phyloP scores from a whole-genome alignment of 92 coral and sea anemone genomes.

The Zoanthus sansibaricus region DNA sequence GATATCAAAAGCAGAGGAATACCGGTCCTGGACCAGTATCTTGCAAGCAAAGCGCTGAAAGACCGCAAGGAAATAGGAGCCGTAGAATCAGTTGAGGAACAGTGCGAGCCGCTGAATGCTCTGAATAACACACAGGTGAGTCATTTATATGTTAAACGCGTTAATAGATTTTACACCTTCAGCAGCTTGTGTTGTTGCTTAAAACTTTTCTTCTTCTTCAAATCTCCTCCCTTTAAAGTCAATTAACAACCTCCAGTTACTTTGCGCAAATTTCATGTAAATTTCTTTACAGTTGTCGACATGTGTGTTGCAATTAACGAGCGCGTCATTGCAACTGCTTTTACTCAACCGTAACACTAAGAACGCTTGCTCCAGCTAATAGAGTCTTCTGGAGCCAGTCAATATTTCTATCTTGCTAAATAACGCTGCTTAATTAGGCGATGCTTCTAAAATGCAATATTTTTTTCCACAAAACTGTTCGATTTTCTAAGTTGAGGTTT shows the following conservation, averaged over 20 bases:
- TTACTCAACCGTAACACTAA: conserved; percentile 32
- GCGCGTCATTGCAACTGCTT: conserved; percentile 7
- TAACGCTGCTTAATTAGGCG: background rate
- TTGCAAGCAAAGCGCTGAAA: conserved; percentile 76
- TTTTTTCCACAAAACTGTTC: background rate
- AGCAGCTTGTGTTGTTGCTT: background rate
- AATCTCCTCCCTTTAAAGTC: background rate
- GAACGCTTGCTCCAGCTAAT: conserved; percentile 16
- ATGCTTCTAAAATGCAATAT: conserved; percentile 1
- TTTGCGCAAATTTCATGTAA: conserved; percentile 42
- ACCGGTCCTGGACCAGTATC: conserved; percentile 91
- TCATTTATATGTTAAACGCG: background rate
- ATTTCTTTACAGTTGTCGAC: conserved; percentile 40
- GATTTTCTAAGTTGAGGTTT: background rate
- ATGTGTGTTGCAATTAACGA: conserved; percentile 34
- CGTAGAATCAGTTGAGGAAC: conserved; percentile 89
- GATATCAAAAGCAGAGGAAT: conserved; percentile 89
- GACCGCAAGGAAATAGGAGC: conserved; percentile 81
- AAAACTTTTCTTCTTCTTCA: background rate
- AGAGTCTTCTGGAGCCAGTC: conserved; percentile 6
- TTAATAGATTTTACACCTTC: conserved; percentile 36
- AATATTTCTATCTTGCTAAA: background rate
- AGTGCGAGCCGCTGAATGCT: conserved; percentile 87
- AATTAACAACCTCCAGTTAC: conserved; percentile 16
- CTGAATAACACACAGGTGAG: conserved; percentile 84